Evolutionary conservation across 2,113 vertebrate genomes (phyloP), one percentile per base, ranked within the genome.

Genomic region (Sprattus sprattus): DNA sequence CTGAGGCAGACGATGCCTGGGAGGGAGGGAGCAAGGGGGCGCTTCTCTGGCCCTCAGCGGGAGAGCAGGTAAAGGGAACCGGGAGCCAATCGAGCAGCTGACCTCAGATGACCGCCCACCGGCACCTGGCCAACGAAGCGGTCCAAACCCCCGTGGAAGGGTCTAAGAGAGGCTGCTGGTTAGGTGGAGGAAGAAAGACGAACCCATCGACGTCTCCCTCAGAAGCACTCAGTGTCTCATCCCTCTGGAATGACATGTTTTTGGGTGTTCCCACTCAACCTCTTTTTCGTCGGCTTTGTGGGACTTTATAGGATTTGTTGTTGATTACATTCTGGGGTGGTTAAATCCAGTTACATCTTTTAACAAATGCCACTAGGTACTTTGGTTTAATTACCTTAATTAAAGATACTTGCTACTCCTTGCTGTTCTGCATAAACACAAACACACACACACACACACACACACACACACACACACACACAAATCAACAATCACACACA

Each of bases 301-400:
- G 64, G 64, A 71, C 28, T 8, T 10, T 25, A 13, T 9, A 71
- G 8, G 64, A 71, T 71, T 71, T 71, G 25, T 15, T 71, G 25
- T 71, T 71, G 28, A 32, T 28, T 71, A 28, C 25, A 32, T 0
- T 71, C 64, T 32, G 9, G 25, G 25, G 10, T 13, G 64, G 32
- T 11, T 28, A 28, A 32, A 32, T 15, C 52, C 52, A 4, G 9
- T 44, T 22, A 47, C 11, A 25, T 82, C 6, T 64, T 67, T 88
- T 83, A 25, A 16, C 39, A 46, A 39, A 57, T 39, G 81, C 25
- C 67, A 57, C 32, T 49, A 81, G 64, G 44, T n/a, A 82, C 64
- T 4, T 81, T 45, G 82, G 67, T 49, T 83, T 83, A 83, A 88
- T 85, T 45, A 50, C 3, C 49, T 28, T 67, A 85, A 85, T 85